Base-by-base conservation (phyloP, 1,140 invertebrate species). In the Halesus radiatus region DNA sequence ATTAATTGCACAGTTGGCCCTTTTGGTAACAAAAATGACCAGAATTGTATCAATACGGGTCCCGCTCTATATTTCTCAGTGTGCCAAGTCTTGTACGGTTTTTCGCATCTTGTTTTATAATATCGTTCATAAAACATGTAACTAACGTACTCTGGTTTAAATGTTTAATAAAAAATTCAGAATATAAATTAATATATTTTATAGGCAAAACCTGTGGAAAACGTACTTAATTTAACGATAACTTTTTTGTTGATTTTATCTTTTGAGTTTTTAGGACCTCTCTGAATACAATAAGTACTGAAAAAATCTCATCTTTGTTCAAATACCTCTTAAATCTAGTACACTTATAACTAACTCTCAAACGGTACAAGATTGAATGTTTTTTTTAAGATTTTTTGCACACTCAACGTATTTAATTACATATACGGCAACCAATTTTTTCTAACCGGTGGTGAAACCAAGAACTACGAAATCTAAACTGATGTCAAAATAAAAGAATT, bases 191-290 rank as follows among this genome's bases (percentile, higher is more conserved):
- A 10, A 45, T 45, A 45, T 60, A 60, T 60, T 60, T 60, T 60
- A n/a, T n/a, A 22, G 0, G 7, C 56, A 23, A 20, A 20, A 68
- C 64, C 64, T 68, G 64, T 68, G 64, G 64, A 68, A n/a, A 68
- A 68, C 64, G 64, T 68, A 68, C 64, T 68, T 68, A 68, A 50
- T 45, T 45, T 45, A 32, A 13, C 37, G 3, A 45, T 45, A 45
- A 45, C 1, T 45, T 45, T 29, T 45, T 45, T 45, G 37, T 45
- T 45, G 37, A 45, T 45, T 45, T 45, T 45, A 45, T 45, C 37
- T 45, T 37, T 13, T 45, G 37, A 45, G 8, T 45, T 45, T 45
- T 45, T 45, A 13, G 1, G 10, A 10, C 3, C 37, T 45, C 37
- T 45, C 37, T 13, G 37, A 45, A 68, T 50, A 68, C n/a, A 45